Evolutionary conservation across 2,888 invertebrate species (phyloP).

Genomic region (Megaustenia siamemsis): DNA sequence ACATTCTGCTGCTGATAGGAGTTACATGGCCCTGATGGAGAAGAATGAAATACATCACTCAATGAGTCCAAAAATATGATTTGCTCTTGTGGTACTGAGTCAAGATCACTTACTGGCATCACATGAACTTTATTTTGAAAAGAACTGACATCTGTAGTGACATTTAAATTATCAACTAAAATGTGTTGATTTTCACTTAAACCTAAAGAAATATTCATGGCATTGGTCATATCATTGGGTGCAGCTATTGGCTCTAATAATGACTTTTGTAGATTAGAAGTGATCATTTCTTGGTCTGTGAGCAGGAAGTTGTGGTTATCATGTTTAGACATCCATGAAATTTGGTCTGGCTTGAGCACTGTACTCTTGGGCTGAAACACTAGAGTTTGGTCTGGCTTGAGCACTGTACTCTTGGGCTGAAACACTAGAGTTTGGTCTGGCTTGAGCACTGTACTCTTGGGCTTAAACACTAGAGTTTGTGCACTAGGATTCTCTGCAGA

Average conservation of each 20-base stretch:
- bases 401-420: too few relatives aligned
- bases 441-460: not conserved
- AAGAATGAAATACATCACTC: not conserved
- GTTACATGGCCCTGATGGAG: not conserved
- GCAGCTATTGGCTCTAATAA: not conserved
- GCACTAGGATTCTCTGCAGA: not conserved
- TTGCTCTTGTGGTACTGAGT: not conserved
- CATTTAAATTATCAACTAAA: not conserved
- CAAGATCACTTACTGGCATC: not conserved
- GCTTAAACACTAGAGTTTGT: conserved; percentile 18
- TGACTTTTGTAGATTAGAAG: not conserved
- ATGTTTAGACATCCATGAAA: not conserved
- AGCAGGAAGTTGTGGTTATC: not conserved
- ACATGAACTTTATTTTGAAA: not conserved
- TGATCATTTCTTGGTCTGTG: not conserved
- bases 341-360: not conserved
- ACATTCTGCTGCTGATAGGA: conserved; percentile 5
- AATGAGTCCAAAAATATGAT: not conserved
- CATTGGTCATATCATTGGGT: not conserved
- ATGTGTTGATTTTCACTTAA: not conserved
- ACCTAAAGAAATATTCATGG: not conserved
- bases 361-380: too few relatives aligned
- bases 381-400: too few relatives aligned
- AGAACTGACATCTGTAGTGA: not conserved
- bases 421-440: too few relatives aligned